These are phyloP conservation scores for Fringilla coelebs DNA, from an alignment of 2,797 vertebrate species.

Conservation along the genomic window DNA sequence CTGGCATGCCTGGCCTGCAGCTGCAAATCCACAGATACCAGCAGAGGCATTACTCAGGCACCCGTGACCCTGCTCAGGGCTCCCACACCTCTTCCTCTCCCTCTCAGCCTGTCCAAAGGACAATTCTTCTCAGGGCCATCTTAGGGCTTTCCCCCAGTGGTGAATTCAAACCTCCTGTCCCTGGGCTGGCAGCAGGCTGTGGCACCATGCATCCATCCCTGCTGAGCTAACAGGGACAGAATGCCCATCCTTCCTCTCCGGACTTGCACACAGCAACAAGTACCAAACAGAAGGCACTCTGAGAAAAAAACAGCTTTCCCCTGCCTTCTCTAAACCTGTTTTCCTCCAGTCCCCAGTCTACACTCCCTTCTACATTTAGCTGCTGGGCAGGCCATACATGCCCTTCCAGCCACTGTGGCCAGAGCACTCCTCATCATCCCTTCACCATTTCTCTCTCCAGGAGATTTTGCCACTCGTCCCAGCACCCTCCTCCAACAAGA, in stretches of 20 bases:
- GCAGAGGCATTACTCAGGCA: background rate
- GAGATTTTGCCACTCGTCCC: accelerated
- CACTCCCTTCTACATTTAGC: background rate
- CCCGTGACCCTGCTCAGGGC: background rate
- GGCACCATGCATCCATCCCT: accelerated
- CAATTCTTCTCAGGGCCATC: background rate
- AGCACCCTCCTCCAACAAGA: background rate
- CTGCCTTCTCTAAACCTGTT: background rate
- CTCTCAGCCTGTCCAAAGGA: background rate
- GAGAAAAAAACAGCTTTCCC: background rate
- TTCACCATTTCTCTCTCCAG: background rate
- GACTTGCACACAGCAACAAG: accelerated
- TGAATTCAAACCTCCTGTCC: background rate
- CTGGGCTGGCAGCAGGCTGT: background rate
- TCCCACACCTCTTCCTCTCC: background rate
- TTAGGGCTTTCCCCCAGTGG: background rate
- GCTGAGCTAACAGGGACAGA: background rate
- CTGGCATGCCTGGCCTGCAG: background rate
- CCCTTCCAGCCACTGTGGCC: background rate
- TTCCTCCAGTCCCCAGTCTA: background rate
- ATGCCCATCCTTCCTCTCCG: background rate
- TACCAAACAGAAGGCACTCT: background rate
- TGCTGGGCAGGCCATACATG: background rate
- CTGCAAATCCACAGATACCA: background rate
- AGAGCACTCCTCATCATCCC: background rate